These are phyloP conservation scores for Buathra laborator DNA, from an alignment of 2,888 invertebrate species.

Conservation along the genomic window DNA sequence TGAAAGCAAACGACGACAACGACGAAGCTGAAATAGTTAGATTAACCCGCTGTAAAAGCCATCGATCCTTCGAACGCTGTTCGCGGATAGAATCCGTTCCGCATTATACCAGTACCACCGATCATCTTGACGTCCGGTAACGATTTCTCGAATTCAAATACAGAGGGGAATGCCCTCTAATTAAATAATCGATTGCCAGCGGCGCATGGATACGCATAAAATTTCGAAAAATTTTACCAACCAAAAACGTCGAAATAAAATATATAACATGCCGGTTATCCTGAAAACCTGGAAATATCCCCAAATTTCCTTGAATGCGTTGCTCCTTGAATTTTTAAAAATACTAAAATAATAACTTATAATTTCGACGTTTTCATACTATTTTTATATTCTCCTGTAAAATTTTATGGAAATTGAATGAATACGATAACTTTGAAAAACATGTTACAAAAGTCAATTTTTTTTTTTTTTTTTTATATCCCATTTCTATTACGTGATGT, in stretches of 20 bases:
- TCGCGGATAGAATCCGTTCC: constrained; percentile 31
- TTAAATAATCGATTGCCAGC: not conserved
- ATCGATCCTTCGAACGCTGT: constrained; percentile 43
- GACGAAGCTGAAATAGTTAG: constrained; percentile 29
- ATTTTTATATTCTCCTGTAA: too few species aligned
- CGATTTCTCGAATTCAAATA: constrained; percentile 19
- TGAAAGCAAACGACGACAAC: constrained; percentile 17
- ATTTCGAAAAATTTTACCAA: not conserved
- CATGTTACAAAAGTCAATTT: too few species aligned
- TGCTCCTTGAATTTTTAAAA: too few species aligned
- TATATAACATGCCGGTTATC: too few species aligned
- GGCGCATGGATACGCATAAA: not conserved
- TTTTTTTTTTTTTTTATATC: too few species aligned
- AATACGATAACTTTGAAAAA: too few species aligned
- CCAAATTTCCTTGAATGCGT: too few species aligned
- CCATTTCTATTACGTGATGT: too few species aligned
- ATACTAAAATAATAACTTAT: too few species aligned
- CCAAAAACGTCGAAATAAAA: not conserved
- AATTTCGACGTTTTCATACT: too few species aligned
- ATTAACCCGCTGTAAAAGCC: constrained; percentile 32
- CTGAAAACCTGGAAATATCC: too few species aligned
- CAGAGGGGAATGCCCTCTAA: not conserved
- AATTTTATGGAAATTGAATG: too few species aligned
- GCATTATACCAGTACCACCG: constrained; percentile 1
- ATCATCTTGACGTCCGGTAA: not conserved